phyloP scores from a whole-genome alignment of 2,797 vertebrate genomes.

The Phalanger gymnotis region DNA sequence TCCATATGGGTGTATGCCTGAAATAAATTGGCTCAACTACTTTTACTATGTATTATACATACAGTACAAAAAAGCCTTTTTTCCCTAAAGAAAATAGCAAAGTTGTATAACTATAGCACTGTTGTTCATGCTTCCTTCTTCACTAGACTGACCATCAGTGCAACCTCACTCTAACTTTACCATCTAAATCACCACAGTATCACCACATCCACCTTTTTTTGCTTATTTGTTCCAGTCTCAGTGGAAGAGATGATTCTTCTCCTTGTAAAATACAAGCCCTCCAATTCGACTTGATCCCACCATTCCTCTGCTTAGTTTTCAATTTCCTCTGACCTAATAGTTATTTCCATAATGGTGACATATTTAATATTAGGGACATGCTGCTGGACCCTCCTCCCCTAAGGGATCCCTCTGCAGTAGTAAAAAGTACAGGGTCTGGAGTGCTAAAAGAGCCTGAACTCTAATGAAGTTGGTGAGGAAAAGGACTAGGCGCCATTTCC shows the following conservation, averaged over 20 bases:
- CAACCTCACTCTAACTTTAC: neutral
- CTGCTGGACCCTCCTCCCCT: neutral
- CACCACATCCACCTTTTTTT: neutral
- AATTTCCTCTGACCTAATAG: neutral
- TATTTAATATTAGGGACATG: neutral
- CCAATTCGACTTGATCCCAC: neutral
- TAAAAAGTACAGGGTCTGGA: neutral
- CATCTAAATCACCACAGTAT: neutral
- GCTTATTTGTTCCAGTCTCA: neutral
- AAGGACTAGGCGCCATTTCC: neutral
- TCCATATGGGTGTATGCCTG: neutral
- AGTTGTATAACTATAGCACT: neutral
- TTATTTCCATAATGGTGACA: neutral
- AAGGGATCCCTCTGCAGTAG: neutral
- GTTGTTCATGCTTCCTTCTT: neutral
- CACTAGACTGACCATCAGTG: neutral
- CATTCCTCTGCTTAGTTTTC: neutral
- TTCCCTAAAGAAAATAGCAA: neutral
- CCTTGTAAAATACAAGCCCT: neutral
- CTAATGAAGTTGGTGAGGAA: neutral
- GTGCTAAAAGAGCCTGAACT: neutral
- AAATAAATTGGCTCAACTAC: slow-evolving; percentile 5
- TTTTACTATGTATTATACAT: neutral
- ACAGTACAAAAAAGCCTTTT: neutral
- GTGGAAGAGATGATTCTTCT: neutral